phyloP scores from a whole-genome alignment of 2,888 invertebrate genomes.

The Clepsis dumicolana region DNA sequence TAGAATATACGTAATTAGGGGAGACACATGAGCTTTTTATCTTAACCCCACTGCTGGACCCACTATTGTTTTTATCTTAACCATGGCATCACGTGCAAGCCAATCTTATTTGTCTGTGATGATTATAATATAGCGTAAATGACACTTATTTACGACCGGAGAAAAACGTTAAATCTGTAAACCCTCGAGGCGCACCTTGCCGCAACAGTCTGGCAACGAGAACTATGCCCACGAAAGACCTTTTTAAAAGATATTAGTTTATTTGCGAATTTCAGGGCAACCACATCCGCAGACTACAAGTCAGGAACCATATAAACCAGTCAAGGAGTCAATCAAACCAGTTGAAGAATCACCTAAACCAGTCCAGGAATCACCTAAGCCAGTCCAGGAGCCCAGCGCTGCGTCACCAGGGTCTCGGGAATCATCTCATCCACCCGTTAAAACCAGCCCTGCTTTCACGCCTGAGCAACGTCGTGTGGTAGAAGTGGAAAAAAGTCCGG shows the following conservation, averaged over 20 bases:
- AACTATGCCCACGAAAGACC: background rate
- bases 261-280: constrained; percentile 1
- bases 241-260: background rate
- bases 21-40: background rate
- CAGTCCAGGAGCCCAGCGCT: background rate
- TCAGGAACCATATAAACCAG: background rate
- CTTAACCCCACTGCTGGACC: background rate
- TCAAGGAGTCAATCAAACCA: background rate
- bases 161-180: background rate
- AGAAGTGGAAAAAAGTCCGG: background rate
- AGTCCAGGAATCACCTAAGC: background rate
- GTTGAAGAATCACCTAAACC: background rate
- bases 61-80: background rate
- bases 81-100: background rate
- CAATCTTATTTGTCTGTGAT: background rate
- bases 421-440: background rate
- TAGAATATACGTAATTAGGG: no score
- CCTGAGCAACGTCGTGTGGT: background rate
- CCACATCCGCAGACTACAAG: background rate
- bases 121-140: background rate
- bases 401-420: background rate
- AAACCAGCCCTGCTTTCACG: background rate
- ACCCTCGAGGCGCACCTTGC: background rate
- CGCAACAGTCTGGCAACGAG: background rate
- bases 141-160: background rate